phyloP scores from a whole-genome alignment of 2,888 invertebrate genomes.

The Drosophila incognita region DNA sequence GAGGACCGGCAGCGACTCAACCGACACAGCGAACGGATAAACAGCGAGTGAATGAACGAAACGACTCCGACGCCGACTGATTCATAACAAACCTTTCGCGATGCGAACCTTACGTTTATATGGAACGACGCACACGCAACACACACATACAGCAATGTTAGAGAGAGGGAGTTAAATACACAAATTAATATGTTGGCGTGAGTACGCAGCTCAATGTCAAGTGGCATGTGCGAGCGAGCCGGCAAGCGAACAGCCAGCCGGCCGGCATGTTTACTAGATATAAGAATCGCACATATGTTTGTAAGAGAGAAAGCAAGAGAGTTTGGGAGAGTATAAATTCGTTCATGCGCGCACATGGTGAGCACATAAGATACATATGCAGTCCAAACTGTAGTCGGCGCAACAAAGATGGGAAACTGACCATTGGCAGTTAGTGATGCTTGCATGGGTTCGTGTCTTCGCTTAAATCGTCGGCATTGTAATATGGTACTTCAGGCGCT shows the following conservation, averaged over 20 bases:
- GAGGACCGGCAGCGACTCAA: constrained; percentile 49
- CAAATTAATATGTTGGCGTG: constrained; percentile 28
- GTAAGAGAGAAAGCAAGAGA: constrained; percentile 15
- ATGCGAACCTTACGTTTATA: constrained; percentile 50
- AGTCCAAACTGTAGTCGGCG: constrained; percentile 33
- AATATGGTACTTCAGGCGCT: background rate
- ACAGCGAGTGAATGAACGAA: constrained; percentile 59
- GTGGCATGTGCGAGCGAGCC: constrained; percentile 58
- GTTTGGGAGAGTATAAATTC: constrained; percentile 38
- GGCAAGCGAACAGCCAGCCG: constrained; percentile 36
- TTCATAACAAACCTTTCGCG: constrained; percentile 63
- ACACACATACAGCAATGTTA: constrained; percentile 18
- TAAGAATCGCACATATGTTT: constrained; percentile 16
- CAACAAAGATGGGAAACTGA: background rate
- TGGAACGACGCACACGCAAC: constrained; percentile 32
- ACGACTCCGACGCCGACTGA: constrained; percentile 53
- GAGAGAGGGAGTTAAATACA: constrained; percentile 41
- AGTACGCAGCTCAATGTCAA: constrained; percentile 62
- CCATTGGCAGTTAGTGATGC: constrained; percentile 16
- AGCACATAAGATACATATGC: constrained; percentile 31
- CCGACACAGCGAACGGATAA: constrained; percentile 67
- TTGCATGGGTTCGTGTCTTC: constrained; percentile 44
- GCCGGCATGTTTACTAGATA: constrained; percentile 54
- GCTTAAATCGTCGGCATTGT: background rate
- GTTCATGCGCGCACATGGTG: constrained; percentile 20